Percentiles rank a stretch among this genome's conserved stretches.
These are phyloP conservation scores for Gambusia affinis DNA, from an alignment of 2,113 vertebrate species.

Conservation along the genomic window DNA sequence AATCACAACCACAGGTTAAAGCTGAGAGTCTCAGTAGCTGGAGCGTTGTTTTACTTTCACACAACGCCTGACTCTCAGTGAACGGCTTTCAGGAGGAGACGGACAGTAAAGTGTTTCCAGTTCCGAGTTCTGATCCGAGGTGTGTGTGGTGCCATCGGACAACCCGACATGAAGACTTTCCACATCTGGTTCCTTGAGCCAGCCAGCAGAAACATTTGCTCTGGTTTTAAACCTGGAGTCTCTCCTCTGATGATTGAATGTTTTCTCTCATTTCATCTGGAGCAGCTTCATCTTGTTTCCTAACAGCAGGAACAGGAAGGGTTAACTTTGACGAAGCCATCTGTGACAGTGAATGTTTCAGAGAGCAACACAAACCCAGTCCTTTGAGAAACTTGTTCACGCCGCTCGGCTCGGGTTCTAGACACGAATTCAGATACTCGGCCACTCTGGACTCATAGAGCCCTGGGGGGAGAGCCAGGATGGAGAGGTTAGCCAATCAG, in stretches of 20 bases:
- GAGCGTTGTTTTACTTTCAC: slow-evolving; percentile 29
- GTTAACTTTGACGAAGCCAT: slow-evolving; percentile 6
- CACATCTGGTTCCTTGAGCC: slow-evolving; percentile 10
- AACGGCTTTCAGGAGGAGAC: not conserved
- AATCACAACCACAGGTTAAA: slow-evolving; percentile 21
- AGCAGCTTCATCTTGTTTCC: slow-evolving; percentile 84
- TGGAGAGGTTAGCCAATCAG: not conserved
- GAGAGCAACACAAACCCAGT: slow-evolving; percentile 82
- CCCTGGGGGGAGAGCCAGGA: slow-evolving; percentile 72
- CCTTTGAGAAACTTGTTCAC: slow-evolving; percentile 94
- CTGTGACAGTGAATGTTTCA: not conserved
- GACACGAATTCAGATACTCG: slow-evolving; percentile 88
- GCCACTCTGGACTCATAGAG: slow-evolving; percentile 92
- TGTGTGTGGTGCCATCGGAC: slow-evolving; percentile 6
- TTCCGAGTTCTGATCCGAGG: slow-evolving; percentile 27
- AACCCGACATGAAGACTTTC: not conserved
- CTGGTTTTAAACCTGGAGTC: slow-evolving; percentile 24
- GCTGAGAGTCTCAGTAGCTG: slow-evolving; percentile 30
- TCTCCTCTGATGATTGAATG: not conserved
- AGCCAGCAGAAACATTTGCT: slow-evolving; percentile 37
- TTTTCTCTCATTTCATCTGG: slow-evolving; percentile 75
- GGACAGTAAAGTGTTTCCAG: slow-evolving; percentile 47
- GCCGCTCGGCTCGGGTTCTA: slow-evolving; percentile 87
- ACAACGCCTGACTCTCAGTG: not conserved
- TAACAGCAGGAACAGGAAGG: slow-evolving; percentile 32